Evolutionary conservation across 1,140 invertebrate genomes (phyloP).

Genomic region (Drosophila littoralis): DNA sequence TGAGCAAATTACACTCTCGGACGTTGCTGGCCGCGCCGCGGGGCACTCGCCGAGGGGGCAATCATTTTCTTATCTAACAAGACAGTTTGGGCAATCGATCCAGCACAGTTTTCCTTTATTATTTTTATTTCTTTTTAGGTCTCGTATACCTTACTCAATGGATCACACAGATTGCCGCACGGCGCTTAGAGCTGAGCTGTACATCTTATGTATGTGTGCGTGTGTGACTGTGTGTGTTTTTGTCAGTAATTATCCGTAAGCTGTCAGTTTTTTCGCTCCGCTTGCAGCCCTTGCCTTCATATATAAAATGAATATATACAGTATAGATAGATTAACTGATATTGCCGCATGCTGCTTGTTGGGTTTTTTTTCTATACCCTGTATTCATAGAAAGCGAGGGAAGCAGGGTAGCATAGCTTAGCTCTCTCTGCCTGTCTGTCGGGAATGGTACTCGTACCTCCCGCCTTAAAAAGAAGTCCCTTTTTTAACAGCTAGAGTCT

Average conservation of each 20-base stretch:
- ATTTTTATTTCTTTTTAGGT: background rate
- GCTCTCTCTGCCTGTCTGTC: too few relatives aligned
- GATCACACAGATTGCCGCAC: slow-evolving; percentile 77
- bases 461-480: too few relatives aligned
- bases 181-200: slow-evolving; percentile 41
- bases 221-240: slow-evolving; percentile 52
- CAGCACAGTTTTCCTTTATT: slow-evolving; percentile 10
- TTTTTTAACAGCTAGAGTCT: too few relatives aligned
- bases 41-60: slow-evolving; percentile 44
- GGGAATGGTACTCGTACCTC: too few relatives aligned
- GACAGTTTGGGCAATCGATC: slow-evolving; percentile 73
- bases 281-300: slow-evolving; percentile 30
- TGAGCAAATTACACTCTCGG: slow-evolving; percentile 67
- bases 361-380: slow-evolving; percentile 8
- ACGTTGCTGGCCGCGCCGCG: slow-evolving; percentile 45
- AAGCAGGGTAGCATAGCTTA: too few relatives aligned
- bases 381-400: background rate
- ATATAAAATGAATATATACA: slow-evolving; percentile 15
- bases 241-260: slow-evolving; percentile 81
- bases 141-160: slow-evolving; percentile 69
- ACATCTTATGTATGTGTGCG: background rate
- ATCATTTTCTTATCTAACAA: slow-evolving; percentile 83
- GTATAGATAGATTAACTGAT: slow-evolving; percentile 64
- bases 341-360: slow-evolving; percentile 50
- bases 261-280: slow-evolving; percentile 81